Conservation (phyloP, 2,888 invertebrate species). For the Macrosiphum euphorbiae region DNA sequence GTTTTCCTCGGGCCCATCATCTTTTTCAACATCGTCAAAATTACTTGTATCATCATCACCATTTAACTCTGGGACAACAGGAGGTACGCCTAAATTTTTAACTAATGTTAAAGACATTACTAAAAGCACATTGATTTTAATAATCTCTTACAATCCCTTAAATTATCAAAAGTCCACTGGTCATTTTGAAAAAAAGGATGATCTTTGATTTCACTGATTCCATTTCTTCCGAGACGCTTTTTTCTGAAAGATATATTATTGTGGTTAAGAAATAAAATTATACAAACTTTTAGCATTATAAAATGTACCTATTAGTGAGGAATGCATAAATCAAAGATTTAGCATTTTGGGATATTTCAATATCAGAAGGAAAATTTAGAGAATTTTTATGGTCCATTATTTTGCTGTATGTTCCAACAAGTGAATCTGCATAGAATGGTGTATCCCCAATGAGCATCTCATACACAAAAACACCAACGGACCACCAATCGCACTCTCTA, state of each 20-base stretch:
- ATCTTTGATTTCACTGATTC: slow-evolving; percentile 92
- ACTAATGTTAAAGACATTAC: neutral
- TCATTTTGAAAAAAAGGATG: slow-evolving; percentile 97
- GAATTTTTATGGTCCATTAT: slow-evolving; percentile 99
- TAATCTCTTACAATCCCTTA: slow-evolving; percentile 81
- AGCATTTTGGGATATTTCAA: slow-evolving; percentile 90
- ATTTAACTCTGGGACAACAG: slow-evolving; percentile 94
- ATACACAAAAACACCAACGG: slow-evolving; percentile 97
- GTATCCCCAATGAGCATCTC: slow-evolving; percentile 99
- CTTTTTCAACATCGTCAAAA: slow-evolving; percentile 97
- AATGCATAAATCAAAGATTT: slow-evolving; percentile 93
- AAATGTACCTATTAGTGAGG: slow-evolving; percentile 84
- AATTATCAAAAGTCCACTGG: slow-evolving; percentile 97
- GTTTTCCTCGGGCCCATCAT: slow-evolving; percentile 91
- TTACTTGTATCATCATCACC: slow-evolving; percentile 98
- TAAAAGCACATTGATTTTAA: neutral
- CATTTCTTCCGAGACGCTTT: slow-evolving; percentile 89
- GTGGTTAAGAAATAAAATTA: slow-evolving; percentile 61
- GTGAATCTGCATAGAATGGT: slow-evolving; percentile 96
- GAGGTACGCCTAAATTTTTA: slow-evolving; percentile 78
- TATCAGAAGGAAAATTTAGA: slow-evolving; percentile 93
- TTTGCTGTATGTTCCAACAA: slow-evolving; percentile 98
- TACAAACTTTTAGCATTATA: neutral
- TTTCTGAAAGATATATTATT: slow-evolving; percentile 71
- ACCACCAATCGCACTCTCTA: slow-evolving; percentile 99